Conservation (phyloP, 2,113 vertebrate species). For the Propithecus coquereli region DNA sequence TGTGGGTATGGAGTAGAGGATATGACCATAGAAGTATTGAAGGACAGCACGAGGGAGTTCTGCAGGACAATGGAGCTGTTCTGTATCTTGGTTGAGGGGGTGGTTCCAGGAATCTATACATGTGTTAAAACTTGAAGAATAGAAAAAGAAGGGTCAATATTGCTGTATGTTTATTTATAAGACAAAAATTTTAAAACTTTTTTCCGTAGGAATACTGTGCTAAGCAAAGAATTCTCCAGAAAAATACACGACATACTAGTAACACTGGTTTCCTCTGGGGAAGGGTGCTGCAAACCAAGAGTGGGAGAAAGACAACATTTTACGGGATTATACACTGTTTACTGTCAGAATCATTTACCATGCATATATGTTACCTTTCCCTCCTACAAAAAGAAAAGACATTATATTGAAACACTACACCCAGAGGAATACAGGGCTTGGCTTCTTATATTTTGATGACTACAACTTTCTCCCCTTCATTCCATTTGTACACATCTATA, state of each 20-base stretch:
- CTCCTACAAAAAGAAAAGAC: background rate
- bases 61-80: background rate
- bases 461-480: background rate
- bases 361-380: background rate
- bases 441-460: background rate
- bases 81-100: background rate
- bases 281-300: background rate
- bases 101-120: background rate
- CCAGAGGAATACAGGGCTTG: background rate
- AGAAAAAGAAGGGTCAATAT: background rate
- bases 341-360: background rate
- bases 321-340: background rate
- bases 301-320: background rate
- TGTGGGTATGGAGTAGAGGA: too few relatives aligned
- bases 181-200: background rate
- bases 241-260: background rate
- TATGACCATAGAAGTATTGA: background rate
- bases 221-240: background rate
- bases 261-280: background rate
- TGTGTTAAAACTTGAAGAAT: background rate
- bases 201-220: background rate
- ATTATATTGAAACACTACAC: background rate
- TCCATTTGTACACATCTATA: background rate
- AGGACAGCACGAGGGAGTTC: background rate
- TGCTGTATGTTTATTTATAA: background rate